phyloP scores from a whole-genome alignment of 2,113 vertebrate species.

The Clinocottus analis region DNA sequence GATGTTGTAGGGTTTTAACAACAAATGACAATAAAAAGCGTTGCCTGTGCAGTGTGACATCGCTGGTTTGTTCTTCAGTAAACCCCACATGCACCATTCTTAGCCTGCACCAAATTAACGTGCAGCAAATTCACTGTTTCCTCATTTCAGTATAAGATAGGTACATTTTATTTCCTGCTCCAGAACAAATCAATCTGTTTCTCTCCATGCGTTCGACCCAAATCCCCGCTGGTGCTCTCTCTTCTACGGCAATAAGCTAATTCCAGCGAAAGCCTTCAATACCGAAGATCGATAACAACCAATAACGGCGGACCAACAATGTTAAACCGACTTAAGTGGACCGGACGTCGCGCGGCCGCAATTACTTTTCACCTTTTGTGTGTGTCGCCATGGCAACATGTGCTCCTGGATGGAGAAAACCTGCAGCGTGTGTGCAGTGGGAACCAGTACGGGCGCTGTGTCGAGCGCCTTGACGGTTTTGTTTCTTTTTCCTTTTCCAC shows the following conservation, averaged over 20 bases:
- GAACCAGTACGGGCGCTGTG: background rate
- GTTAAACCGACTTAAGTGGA: background rate
- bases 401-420: background rate
- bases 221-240: background rate
- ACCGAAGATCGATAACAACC: background rate
- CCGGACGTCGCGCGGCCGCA: too few relatives aligned
- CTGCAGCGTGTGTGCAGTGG: background rate
- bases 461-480: background rate
- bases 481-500: background rate
- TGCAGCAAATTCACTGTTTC: background rate
- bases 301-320: background rate
- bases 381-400: background rate
- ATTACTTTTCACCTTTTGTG: background rate
- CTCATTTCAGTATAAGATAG: too few relatives aligned
- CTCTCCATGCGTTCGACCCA: background rate
- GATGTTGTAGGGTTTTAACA: background rate
- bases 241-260: background rate
- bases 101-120: background rate
- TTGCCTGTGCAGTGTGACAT: background rate
- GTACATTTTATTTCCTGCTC: background rate
- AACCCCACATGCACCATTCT: background rate
- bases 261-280: background rate
- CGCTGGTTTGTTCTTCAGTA: background rate
- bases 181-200: background rate
- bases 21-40: conserved; percentile 4